phyloP scores from a whole-genome alignment of 2,888 invertebrate genomes.

The Bombylius discolor region DNA sequence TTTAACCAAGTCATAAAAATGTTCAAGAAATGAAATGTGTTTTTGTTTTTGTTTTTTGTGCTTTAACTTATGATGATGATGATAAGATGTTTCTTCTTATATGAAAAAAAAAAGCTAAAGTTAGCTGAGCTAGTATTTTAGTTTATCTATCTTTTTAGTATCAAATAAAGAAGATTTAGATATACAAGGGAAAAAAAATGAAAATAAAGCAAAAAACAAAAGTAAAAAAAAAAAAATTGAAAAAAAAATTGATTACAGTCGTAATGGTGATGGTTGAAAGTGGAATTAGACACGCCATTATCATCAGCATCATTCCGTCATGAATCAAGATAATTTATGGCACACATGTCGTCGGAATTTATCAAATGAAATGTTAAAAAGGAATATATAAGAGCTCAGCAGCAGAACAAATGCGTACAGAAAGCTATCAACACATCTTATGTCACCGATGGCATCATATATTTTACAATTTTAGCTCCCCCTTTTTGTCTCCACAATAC shows the following conservation, averaged over 20 bases:
- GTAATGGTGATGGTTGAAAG: background rate
- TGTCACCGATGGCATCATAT: conserved; percentile 1
- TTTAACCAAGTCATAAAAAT: too few relatives aligned
- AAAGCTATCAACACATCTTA: conserved; percentile 3
- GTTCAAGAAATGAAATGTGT: too few relatives aligned
- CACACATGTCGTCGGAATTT: conserved; percentile 16
- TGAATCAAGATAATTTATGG: conserved; percentile 15
- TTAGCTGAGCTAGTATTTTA: too few relatives aligned
- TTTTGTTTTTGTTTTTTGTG: too few relatives aligned
- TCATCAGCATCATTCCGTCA: conserved; percentile 13
- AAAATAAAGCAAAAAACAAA: too few relatives aligned
- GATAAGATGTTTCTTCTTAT: too few relatives aligned
- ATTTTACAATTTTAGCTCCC: background rate
- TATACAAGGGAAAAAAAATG: too few relatives aligned
- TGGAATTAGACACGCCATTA: conserved; percentile 14
- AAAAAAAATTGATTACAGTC: background rate
- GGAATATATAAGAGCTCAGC: background rate
- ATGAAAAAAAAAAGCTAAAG: too few relatives aligned
- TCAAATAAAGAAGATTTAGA: too few relatives aligned
- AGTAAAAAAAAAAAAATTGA: background rate
- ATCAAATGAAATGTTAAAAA: conserved; percentile 14
- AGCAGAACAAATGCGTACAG: background rate
- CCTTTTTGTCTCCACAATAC: background rate
- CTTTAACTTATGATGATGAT: too few relatives aligned
- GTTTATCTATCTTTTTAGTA: too few relatives aligned